These are phyloP conservation scores for Indicator maculatus DNA, from an alignment of 2,113 vertebrate species.

Conservation along the genomic window DNA sequence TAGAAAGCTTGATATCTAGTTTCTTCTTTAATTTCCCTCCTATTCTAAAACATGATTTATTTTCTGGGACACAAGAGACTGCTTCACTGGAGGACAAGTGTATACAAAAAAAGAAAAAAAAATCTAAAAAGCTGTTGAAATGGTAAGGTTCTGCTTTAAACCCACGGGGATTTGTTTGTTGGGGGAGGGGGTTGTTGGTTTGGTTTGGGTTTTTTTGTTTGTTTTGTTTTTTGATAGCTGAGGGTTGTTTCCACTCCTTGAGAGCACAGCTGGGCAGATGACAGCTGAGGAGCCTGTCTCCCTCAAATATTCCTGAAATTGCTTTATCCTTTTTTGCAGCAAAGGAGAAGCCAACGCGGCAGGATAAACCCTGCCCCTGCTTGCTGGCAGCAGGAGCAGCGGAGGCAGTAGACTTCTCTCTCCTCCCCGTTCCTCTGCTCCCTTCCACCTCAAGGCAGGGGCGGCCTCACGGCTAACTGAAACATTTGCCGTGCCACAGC, in stretches of 20 bases:
- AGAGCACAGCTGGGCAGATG: fast-evolving
- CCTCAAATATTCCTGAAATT: background rate
- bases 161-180: no score
- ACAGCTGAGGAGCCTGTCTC: background rate
- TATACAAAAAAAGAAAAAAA: background rate
- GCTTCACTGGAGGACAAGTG: background rate
- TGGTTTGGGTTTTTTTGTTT: no score
- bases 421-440: background rate
- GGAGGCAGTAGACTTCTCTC: background rate
- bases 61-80: background rate
- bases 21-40: background rate
- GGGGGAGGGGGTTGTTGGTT: no score
- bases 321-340: background rate
- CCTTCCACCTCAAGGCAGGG: background rate
- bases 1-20: background rate
- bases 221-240: background rate
- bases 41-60: background rate
- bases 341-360: background rate
- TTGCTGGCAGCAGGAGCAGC: background rate
- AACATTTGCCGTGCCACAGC: background rate
- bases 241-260: fast-evolving
- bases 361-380: background rate
- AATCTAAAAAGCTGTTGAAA: background rate
- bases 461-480: fast-evolving
- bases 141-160: background rate